Conservation (phyloP, 2,888 invertebrate species). For the Meganola albula region DNA sequence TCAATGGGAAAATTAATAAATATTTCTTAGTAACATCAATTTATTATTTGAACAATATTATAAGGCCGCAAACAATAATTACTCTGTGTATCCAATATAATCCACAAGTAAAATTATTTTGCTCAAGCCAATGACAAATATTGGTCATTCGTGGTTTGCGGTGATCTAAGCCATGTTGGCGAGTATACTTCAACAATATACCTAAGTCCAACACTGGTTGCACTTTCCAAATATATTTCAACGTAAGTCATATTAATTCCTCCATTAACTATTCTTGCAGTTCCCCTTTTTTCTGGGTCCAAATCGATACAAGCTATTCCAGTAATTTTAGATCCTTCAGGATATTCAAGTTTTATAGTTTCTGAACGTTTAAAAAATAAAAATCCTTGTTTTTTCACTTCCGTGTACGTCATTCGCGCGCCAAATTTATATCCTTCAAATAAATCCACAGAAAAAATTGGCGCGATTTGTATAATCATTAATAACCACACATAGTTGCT, state of each 20-base stretch:
- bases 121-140: no score
- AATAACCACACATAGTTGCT: conserved; percentile 6
- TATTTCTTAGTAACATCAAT: no score
- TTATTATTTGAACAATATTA: no score
- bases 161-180: no score
- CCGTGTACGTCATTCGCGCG: conserved; percentile 39
- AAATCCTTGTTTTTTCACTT: conserved; percentile 44
- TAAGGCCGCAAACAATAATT: no score
- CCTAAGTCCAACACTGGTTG: conserved; percentile 31
- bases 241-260: conserved; percentile 32
- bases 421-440: conserved; percentile 36
- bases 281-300: conserved; percentile 32
- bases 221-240: conserved; percentile 36
- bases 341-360: conserved; percentile 31
- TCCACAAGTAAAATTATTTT: no score
- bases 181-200: conserved; percentile 27
- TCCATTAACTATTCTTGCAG: conserved; percentile 28
- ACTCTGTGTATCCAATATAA: no score
- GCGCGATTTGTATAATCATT: conserved; percentile 8
- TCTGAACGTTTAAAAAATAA: conserved; percentile 37
- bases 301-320: conserved; percentile 42
- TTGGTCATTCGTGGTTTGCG: no score
- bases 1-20: no score
- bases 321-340: conserved; percentile 36
- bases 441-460: conserved; percentile 22